Conservation (phyloP, 35 echinoderm and acorn worm genomes). For the Lytechinus variegatus region DNA sequence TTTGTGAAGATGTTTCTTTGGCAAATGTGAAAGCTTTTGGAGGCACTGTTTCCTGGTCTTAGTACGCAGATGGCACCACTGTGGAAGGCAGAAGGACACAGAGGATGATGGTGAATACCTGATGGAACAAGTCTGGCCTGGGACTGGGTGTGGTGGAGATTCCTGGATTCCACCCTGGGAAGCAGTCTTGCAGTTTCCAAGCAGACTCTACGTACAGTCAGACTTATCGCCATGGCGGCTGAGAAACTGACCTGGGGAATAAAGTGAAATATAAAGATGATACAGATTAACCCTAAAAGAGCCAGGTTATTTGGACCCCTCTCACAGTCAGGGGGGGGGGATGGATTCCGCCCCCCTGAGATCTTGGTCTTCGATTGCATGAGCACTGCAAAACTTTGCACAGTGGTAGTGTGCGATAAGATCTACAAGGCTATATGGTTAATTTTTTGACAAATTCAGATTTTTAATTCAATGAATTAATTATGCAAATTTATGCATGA, state of each 20-base stretch:
- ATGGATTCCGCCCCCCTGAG: no score
- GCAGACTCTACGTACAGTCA: background rate
- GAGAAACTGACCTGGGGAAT: background rate
- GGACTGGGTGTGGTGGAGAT: background rate
- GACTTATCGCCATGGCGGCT: background rate
- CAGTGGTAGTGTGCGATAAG: no score
- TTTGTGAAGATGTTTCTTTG: background rate
- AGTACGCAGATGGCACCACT: background rate
- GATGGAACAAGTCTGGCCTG: background rate
- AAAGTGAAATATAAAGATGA: background rate
- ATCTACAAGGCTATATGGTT: no score
- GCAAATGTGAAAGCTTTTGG: slow-evolving; percentile 14
- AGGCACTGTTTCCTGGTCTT: background rate
- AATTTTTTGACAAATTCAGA: no score
- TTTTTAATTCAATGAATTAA: no score
- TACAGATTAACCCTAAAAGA: background rate
- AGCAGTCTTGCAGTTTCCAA: background rate
- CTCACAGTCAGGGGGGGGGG: no score
- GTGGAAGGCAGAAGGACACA: background rate
- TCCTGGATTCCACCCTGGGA: background rate
- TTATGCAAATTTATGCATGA: no score
- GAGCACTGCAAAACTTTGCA: no score
- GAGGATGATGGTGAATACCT: background rate
- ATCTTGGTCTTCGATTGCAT: no score
- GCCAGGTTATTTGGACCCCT: no score